Percentiles rank a stretch among this genome's conserved stretches.
These are phyloP conservation scores for Argopecten irradians DNA, from an alignment of 1,140 invertebrate species.

Conservation along the genomic window DNA sequence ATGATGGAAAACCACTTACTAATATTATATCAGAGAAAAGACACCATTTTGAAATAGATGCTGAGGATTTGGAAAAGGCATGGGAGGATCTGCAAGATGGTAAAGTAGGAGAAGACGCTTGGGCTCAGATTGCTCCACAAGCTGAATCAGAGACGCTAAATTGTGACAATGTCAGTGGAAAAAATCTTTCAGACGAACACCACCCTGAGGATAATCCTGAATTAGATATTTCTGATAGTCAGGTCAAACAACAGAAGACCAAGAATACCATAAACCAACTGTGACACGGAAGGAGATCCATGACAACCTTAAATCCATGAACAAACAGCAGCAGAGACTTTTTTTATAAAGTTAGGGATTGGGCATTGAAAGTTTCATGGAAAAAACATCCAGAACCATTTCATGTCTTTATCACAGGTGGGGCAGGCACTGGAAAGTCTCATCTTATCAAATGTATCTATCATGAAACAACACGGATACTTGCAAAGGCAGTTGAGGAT, in stretches of 20 bases:
- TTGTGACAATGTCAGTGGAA: no score
- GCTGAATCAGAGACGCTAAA: no score
- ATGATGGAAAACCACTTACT: neutral
- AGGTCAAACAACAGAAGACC: no score
- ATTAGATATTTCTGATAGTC: no score
- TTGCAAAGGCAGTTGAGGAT: neutral
- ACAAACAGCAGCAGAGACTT: constrained; percentile 28
- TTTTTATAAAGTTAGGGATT: constrained; percentile 47
- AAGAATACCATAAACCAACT: no score
- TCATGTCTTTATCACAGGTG: constrained; percentile 29
- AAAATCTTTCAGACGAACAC: no score
- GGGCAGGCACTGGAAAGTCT: constrained; percentile 26
- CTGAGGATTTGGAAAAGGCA: constrained; percentile 21
- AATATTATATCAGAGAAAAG: neutral
- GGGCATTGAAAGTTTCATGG: constrained; percentile 30
- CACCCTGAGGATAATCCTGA: no score
- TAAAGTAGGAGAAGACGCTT: neutral
- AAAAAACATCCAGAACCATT: constrained; percentile 29
- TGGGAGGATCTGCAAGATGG: constrained; percentile 32
- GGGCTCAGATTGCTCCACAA: neutral
- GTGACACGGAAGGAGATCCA: no score
- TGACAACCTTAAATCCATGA: neutral
- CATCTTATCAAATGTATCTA: constrained; percentile 27
- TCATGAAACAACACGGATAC: neutral
- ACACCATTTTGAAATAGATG: neutral